A percentile compares a stretch with the other conserved stretches of the same genome.
Evolutionary conservation across 2,797 vertebrate species (phyloP).

Genomic region (Argya squamiceps): DNA sequence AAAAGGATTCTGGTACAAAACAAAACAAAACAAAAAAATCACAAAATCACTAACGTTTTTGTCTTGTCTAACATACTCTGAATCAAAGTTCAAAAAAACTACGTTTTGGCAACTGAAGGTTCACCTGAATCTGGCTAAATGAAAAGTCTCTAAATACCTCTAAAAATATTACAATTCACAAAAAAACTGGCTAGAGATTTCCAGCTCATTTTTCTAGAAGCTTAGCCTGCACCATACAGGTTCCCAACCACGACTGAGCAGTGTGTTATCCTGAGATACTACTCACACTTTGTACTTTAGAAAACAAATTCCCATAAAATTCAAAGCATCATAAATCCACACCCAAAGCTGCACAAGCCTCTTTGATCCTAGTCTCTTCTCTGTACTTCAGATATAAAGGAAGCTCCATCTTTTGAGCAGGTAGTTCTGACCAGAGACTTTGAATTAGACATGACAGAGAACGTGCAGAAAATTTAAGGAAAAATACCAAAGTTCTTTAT

Average conservation of each 20-base stretch:
- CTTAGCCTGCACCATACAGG: neutral
- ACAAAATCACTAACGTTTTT: neutral
- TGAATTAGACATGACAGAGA: neutral
- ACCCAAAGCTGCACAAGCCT: neutral
- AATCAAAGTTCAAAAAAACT: neutral
- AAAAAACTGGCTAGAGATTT: neutral
- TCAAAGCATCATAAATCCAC: neutral
- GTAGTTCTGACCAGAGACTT: neutral
- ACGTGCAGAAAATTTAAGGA: neutral
- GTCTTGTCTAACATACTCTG: neutral
- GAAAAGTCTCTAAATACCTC: neutral
- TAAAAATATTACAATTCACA: neutral
- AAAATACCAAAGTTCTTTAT: neutral
- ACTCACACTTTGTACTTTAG: neutral
- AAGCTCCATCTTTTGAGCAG: neutral
- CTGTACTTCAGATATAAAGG: neutral
- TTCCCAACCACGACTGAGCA: accelerated
- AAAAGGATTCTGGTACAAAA: neutral
- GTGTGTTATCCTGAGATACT: neutral
- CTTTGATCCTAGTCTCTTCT: neutral
- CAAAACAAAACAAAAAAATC: neutral
- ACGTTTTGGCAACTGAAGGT: neutral
- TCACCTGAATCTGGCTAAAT: neutral
- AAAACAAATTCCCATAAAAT: neutral
- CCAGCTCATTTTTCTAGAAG: neutral